These are phyloP conservation scores for Zingel zingel DNA, from an alignment of 2,113 vertebrate species.

Conservation along the genomic window DNA sequence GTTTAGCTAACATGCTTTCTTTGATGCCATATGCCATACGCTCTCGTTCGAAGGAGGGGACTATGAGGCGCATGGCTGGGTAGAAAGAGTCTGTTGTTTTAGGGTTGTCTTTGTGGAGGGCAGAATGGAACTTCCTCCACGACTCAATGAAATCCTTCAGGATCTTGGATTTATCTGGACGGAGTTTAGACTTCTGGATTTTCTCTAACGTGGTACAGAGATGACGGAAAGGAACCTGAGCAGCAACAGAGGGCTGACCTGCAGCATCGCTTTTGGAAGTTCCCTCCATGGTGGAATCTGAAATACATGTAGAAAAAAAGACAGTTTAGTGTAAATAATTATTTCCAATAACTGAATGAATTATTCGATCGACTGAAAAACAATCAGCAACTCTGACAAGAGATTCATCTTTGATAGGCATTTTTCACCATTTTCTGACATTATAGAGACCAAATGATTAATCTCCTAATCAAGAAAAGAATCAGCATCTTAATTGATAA, in stretches of 20 bases:
- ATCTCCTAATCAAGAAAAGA: neutral
- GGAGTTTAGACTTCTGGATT: slow-evolving; percentile 90
- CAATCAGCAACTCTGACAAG: neutral
- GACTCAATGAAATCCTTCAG: slow-evolving; percentile 92
- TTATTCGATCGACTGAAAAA: neutral
- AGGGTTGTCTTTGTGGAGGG: slow-evolving; percentile 90
- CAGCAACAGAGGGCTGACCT: slow-evolving; percentile 85
- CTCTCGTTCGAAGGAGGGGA: slow-evolving; percentile 93
- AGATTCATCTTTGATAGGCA: neutral
- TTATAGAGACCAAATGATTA: neutral
- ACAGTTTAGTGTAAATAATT: neutral
- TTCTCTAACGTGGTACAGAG: slow-evolving; percentile 92
- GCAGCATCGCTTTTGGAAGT: slow-evolving; percentile 60
- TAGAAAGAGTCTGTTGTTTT: slow-evolving; percentile 94
- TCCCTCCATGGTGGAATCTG: slow-evolving; percentile 76
- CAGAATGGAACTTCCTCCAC: slow-evolving; percentile 93
- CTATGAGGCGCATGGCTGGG: slow-evolving; percentile 94
- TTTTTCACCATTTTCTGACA: neutral
- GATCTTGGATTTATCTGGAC: slow-evolving; percentile 89
- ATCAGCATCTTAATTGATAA: neutral
- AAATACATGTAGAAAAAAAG: slow-evolving; percentile 3
- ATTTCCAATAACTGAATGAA: neutral
- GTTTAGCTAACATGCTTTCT: slow-evolving; percentile 96
- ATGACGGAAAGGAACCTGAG: slow-evolving; percentile 92
- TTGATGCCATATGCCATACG: slow-evolving; percentile 98